Conservation (phyloP, 2,797 vertebrate genomes). For the Calcarius lapponicus region DNA sequence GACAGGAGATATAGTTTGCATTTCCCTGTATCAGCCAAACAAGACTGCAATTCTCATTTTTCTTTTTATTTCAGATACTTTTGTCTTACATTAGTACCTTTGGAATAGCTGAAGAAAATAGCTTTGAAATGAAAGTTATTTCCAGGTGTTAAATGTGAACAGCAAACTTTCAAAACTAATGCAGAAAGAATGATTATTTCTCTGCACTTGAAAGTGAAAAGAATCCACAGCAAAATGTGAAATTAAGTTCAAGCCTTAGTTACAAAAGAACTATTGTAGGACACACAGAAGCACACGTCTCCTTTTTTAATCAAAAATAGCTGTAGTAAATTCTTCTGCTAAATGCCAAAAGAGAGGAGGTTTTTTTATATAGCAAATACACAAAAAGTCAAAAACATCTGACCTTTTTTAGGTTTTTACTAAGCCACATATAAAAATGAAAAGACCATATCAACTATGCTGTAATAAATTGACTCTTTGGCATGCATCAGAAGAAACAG, state of each 20-base stretch:
- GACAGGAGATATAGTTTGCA: not conserved
- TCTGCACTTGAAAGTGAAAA: slow-evolving; percentile 21
- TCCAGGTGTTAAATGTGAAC: not conserved
- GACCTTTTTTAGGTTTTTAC: not conserved
- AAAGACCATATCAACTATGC: not conserved
- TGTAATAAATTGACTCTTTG: not conserved
- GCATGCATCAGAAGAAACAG: not conserved
- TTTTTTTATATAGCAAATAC: not conserved
- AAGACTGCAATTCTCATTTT: not conserved
- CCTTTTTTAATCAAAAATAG: not conserved
- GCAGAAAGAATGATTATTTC: not conserved
- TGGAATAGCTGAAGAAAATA: not conserved
- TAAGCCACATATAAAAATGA: not conserved
- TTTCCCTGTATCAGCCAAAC: not conserved
- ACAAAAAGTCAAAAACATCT: not conserved
- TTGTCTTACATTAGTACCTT: not conserved
- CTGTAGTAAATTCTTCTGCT: not conserved
- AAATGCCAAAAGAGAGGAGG: not conserved
- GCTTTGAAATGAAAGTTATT: not conserved
- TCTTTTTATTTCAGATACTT: not conserved
- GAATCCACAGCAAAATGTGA: slow-evolving; percentile 16
- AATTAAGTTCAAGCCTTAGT: not conserved
- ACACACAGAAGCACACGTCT: fast-evolving
- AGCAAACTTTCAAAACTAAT: not conserved
- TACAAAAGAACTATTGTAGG: not conserved